A percentile compares a stretch with the other conserved stretches of the same genome.
Conservation (phyloP, 2,797 vertebrate genomes). For the Podarcis lilfordi region DNA sequence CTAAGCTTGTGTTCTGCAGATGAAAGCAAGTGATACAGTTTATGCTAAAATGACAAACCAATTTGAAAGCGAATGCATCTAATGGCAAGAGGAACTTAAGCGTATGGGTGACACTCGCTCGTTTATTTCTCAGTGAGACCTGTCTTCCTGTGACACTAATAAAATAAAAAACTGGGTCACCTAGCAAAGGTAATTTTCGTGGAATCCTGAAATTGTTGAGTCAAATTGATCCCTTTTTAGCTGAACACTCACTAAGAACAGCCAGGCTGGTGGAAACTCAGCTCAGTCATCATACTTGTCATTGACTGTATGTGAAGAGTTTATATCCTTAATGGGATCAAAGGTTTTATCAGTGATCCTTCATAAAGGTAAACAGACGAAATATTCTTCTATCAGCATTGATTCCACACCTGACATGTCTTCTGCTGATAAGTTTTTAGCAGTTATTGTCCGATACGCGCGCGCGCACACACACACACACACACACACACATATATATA, state of each 20-base stretch:
- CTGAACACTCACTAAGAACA: conserved; percentile 69
- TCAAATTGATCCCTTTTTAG: conserved; percentile 76
- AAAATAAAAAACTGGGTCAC: conserved; percentile 80
- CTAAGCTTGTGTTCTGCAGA: conserved; percentile 70
- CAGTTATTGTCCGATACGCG: conserved; percentile 73
- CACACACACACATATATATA: too few relatives aligned
- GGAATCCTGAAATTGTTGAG: conserved; percentile 76
- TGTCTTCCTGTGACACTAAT: conserved; percentile 78
- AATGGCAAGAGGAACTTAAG: conserved; percentile 75
- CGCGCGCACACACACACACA: too few relatives aligned
- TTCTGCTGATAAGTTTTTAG: conserved; percentile 75
- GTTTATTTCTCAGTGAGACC: conserved; percentile 76
- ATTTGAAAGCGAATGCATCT: conserved; percentile 74
- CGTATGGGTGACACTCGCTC: conserved; percentile 73
- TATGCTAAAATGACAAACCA: conserved; percentile 78
- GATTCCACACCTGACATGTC: conserved; percentile 77
- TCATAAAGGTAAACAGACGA: conserved; percentile 74
- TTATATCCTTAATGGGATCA: conserved; percentile 82
- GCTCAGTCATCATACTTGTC: conserved; percentile 74
- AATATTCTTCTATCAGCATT: conserved; percentile 74
- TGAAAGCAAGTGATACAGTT: conserved; percentile 75
- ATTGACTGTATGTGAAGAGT: conserved; percentile 76
- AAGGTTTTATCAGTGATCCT: conserved; percentile 77
- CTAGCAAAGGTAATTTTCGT: conserved; percentile 77
- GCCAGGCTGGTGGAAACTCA: conserved; percentile 65